Evolutionary conservation across 2,797 vertebrate genomes (phyloP), one percentile per base, ranked within the genome.

Genomic region (Novumbra hubbsi): DNA sequence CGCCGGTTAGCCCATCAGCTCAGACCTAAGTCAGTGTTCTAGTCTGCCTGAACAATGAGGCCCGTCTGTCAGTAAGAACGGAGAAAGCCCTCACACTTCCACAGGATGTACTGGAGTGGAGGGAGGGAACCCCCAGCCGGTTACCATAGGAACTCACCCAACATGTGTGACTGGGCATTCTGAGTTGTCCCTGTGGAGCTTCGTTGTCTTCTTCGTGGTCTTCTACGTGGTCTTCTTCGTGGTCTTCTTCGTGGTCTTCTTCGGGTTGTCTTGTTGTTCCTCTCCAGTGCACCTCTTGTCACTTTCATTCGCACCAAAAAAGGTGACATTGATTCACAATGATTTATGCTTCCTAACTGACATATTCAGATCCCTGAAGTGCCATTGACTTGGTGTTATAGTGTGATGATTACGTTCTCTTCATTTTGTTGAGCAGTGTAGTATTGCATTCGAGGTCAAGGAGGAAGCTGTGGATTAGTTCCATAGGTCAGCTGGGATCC

Each of bases 91-190:
- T 57, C 55, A 11, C 21, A 6, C 55, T 21, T 57, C 52, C 52
- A 21, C 21, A 14, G n/a, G n/a, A 57, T 21, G 41, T 41, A 21
- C 66, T 3, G 16, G 8, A n/a, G 21, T 21, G 5, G 14, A 21
- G 34, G 34, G 8, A 12, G 21, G n/a, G 55, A 45, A 45, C n/a
- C 55, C 55, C 24, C n/a, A 12, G 55, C 21, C 3, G 12, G 55
- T 57, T 49, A 48, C 68, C 45, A 4, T 45, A 9, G 11, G 24
- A 9, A 15, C 15, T 24, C 45, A 27, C 49, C 16, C 21, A 16
- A 38, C 7, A 80, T 87, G 87, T 78, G 76, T 88, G 87, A 88
- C 83, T 85, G 88, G 81, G 84, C 79, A 83, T 24, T 72, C 32
- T 72, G n/a, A 24, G 78, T 49, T 27, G 27, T 76, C 70, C 84